Conservation (phyloP, 30 jellyfish, hydroid and myxozoan species). For the Morbakka virulenta region DNA sequence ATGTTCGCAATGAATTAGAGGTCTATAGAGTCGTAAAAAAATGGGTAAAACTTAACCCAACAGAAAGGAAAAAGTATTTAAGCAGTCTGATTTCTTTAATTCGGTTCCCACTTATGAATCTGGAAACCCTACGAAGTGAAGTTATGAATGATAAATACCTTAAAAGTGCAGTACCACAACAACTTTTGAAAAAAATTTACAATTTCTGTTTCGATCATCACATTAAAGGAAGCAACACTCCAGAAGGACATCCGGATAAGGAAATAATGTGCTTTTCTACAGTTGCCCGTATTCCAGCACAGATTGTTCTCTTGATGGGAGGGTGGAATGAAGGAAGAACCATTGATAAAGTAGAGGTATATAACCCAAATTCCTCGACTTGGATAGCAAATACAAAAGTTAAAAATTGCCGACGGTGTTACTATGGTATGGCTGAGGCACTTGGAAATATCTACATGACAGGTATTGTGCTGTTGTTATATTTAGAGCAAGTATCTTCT, state of each 20-base stretch:
- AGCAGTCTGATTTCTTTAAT: constrained; percentile 31
- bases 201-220: constrained; percentile 26
- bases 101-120: constrained; percentile 66
- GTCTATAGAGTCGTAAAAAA: constrained; percentile 30
- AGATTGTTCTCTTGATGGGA: constrained; percentile 50
- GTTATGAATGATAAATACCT: constrained; percentile 26
- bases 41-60: constrained; percentile 71
- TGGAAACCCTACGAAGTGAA: constrained; percentile 21
- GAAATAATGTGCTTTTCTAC: constrained; percentile 40
- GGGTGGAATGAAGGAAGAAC: constrained; percentile 89
- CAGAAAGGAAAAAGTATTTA: constrained; percentile 20
- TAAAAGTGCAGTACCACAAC: not conserved
- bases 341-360: constrained; percentile 64
- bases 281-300: constrained; percentile 59
- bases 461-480: too few species aligned
- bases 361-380: constrained; percentile 43
- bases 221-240: constrained; percentile 17
- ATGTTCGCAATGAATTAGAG: constrained; percentile 61
- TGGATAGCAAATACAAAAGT: constrained; percentile 46
- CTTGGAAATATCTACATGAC: too few species aligned
- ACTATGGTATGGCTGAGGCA: constrained; percentile 56
- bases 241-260: constrained; percentile 1
- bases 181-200: constrained; percentile 22
- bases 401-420: constrained; percentile 72
- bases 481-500: too few species aligned